These are phyloP conservation scores for Pseudomyrmex gracilis DNA, from an alignment of 1,140 invertebrate genomes.

Conservation along the genomic window DNA sequence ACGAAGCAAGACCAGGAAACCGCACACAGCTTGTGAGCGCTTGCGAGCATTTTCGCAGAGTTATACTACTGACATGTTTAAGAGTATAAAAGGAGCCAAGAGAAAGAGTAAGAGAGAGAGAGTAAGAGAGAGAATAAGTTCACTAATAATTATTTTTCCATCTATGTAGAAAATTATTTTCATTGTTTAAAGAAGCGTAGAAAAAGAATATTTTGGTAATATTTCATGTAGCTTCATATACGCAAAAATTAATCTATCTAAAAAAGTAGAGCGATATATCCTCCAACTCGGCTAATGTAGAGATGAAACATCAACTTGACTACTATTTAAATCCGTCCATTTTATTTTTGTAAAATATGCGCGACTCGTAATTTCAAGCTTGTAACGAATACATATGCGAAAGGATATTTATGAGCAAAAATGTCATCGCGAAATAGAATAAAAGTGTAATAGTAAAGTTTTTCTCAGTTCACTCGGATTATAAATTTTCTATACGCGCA, in stretches of 20 bases:
- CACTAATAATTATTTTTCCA: too few relatives aligned
- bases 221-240: too few relatives aligned
- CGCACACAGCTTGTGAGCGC: neutral
- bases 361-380: neutral
- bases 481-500: constrained; percentile 12
- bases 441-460: constrained; percentile 44
- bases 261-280: neutral
- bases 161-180: neutral
- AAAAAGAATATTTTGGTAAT: too few relatives aligned
- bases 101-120: neutral
- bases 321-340: constrained; percentile 45
- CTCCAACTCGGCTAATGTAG: constrained; percentile 18
- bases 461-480: constrained; percentile 33
- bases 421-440: constrained; percentile 40
- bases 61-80: neutral
- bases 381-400: constrained; percentile 21
- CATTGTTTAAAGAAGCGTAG: neutral
- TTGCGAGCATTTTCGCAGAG: neutral
- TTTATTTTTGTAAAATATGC: constrained; percentile 41
- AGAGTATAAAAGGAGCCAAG: neutral
- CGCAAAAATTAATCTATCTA: too few relatives aligned
- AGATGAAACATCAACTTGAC: neutral
- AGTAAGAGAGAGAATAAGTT: too few relatives aligned
- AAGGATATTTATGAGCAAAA: constrained; percentile 42
- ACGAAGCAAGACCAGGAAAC: neutral